Percentiles rank a stretch among this genome's conserved stretches.
Conservation (phyloP, 2,888 invertebrate genomes). For the Macropis europaea region DNA sequence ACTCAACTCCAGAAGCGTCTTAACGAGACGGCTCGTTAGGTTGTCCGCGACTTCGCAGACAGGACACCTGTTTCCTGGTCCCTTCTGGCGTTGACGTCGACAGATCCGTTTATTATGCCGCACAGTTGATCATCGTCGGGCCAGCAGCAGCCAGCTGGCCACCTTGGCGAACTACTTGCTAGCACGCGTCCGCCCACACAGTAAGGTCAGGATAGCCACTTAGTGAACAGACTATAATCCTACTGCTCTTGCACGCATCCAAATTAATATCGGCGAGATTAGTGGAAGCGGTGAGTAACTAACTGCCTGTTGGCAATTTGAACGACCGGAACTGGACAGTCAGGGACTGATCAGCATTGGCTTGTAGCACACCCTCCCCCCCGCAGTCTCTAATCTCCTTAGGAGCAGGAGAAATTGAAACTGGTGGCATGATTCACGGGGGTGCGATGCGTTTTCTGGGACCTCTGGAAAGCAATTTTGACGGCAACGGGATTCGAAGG, state of each 20-base stretch:
- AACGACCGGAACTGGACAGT: slow-evolving; percentile 20
- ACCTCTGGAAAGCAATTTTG: slow-evolving; percentile 23
- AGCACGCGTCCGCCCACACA: slow-evolving; percentile 14
- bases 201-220: neutral
- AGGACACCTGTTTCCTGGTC: slow-evolving; percentile 70
- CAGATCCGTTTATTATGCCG: slow-evolving; percentile 72
- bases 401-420: slow-evolving; percentile 52
- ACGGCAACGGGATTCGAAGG: neutral
- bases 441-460: slow-evolving; percentile 8
- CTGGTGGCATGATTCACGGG: slow-evolving; percentile 12
- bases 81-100: slow-evolving; percentile 71
- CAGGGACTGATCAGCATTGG: slow-evolving; percentile 7
- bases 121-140: slow-evolving; percentile 60
- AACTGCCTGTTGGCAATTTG: slow-evolving; percentile 64
- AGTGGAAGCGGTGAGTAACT: slow-evolving; percentile 62
- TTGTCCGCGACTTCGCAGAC: slow-evolving; percentile 56
- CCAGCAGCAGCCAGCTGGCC: slow-evolving; percentile 39
- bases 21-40: slow-evolving; percentile 42
- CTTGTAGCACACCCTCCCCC: no score
- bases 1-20: slow-evolving; percentile 41
- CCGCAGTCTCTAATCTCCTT: slow-evolving; percentile 53
- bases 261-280: slow-evolving; percentile 64
- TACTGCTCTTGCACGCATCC: slow-evolving; percentile 42
- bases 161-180: slow-evolving; percentile 53
- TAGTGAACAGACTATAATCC: neutral